Evolutionary conservation across 37 sponge, comb jelly and placozoan species (phyloP).

Genomic region (Agelas oroides): DNA sequence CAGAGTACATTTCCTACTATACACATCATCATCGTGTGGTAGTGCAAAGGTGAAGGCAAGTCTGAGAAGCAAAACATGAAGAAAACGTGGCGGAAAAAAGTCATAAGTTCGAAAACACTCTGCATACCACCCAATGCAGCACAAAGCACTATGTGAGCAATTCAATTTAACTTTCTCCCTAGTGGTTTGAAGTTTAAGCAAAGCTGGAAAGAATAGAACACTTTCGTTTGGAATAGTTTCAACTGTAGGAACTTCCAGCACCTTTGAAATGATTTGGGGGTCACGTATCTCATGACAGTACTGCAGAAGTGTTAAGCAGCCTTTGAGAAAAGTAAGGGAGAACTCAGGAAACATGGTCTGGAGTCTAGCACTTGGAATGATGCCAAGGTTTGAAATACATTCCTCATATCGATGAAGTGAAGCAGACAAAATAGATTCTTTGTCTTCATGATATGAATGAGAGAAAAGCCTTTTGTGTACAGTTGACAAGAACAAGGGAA

Average conservation of each 20-base stretch:
- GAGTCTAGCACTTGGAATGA: too few relatives aligned
- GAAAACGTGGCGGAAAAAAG: constrained; percentile 24
- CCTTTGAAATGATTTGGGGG: neutral
- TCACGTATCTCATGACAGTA: too few relatives aligned
- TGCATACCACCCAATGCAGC: constrained; percentile 20
- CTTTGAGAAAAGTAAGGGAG: too few relatives aligned
- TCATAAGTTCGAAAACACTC: neutral
- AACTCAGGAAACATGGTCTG: too few relatives aligned
- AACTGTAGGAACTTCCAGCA: neutral
- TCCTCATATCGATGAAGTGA: too few relatives aligned
- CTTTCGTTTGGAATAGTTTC: neutral
- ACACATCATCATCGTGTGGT: neutral
- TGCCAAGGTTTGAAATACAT: too few relatives aligned
- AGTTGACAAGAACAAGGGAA: too few relatives aligned
- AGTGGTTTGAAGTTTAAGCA: neutral
- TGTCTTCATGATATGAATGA: too few relatives aligned
- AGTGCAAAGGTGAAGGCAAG: constrained; percentile 27
- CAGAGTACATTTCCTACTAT: constrained; percentile 1
- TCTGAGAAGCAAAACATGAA: constrained; percentile 1
- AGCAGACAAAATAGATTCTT: too few relatives aligned
- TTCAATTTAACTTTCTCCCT: constrained; percentile 3
- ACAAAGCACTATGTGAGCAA: neutral
- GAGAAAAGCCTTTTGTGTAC: too few relatives aligned
- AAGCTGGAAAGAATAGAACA: constrained; percentile 37
- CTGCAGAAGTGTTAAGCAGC: too few relatives aligned